phyloP scores from a whole-genome alignment of 2,888 invertebrate species.

The Cinara cedri region DNA sequence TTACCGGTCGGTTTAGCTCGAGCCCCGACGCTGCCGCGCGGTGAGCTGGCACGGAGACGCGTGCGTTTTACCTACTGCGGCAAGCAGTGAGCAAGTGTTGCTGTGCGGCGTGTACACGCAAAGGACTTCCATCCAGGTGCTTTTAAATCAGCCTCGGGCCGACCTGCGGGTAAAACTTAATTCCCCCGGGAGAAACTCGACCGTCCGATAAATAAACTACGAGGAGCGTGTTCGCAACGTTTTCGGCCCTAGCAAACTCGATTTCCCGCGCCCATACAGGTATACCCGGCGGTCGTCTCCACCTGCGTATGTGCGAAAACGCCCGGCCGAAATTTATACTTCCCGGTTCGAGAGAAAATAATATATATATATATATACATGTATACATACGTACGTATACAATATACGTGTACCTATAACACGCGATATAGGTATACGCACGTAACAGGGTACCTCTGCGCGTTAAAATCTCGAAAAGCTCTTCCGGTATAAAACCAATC shows the following conservation, averaged over 20 bases:
- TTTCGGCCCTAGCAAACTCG: constrained; percentile 46
- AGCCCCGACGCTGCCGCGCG: too few relatives aligned
- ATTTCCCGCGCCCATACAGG: constrained; percentile 26
- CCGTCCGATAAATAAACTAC: constrained; percentile 56
- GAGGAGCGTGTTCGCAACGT: neutral
- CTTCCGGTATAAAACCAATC: constrained; percentile 41
- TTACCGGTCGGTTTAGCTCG: constrained; percentile 20
- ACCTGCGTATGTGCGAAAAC: constrained; percentile 1
- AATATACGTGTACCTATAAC: too few relatives aligned
- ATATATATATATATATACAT: too few relatives aligned
- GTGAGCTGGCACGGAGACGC: neutral
- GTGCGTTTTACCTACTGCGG: too few relatives aligned
- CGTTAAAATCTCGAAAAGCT: constrained; percentile 41
- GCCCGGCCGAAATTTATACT: constrained; percentile 41
- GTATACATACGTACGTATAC: neutral
- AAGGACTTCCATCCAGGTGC: constrained; percentile 42
- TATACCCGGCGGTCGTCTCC: constrained; percentile 2
- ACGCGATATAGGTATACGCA: too few relatives aligned
- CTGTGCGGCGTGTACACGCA: neutral
- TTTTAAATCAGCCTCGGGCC: constrained; percentile 50
- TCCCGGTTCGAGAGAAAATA: constrained; percentile 18
- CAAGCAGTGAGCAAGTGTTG: constrained; percentile 24
- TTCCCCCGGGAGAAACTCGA: constrained; percentile 42
- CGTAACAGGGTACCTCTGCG: too few relatives aligned
- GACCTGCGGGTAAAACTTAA: constrained; percentile 41